Conservation (phyloP, 2,113 vertebrate species). For the Euleptes europaea region DNA sequence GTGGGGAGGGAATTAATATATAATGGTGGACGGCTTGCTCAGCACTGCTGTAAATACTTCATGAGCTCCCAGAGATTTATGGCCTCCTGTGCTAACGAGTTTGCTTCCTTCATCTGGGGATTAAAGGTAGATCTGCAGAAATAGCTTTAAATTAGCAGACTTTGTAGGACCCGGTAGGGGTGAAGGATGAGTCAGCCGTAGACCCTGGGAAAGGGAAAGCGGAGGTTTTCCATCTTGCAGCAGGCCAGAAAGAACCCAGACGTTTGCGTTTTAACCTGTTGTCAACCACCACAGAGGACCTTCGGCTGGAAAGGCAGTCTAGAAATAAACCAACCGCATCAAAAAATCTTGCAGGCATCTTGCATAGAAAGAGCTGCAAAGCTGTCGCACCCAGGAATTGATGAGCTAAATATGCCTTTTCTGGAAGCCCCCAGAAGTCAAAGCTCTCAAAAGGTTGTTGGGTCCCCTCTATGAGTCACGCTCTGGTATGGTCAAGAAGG, state of each 20-base stretch:
- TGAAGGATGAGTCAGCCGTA: neutral
- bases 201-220: neutral
- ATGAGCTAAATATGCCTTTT: neutral
- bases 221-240: neutral
- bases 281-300: too few relatives aligned
- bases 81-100: conserved; percentile 23
- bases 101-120: fast-evolving
- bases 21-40: conserved; percentile 35
- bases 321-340: too few relatives aligned
- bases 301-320: too few relatives aligned
- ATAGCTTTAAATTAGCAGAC: neutral
- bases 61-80: conserved; percentile 49
- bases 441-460: too few relatives aligned
- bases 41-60: conserved; percentile 42
- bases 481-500: neutral
- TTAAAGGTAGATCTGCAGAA: fast-evolving
- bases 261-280: neutral
- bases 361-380: neutral
- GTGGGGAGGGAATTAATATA: conserved; percentile 47
- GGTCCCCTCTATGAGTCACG: neutral
- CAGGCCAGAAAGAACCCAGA: neutral
- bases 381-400: neutral
- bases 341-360: too few relatives aligned
- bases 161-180: neutral
- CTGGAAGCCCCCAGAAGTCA: neutral